Evolutionary conservation across 2,797 vertebrate species (phyloP).

Genomic region (Natrix natrix): DNA sequence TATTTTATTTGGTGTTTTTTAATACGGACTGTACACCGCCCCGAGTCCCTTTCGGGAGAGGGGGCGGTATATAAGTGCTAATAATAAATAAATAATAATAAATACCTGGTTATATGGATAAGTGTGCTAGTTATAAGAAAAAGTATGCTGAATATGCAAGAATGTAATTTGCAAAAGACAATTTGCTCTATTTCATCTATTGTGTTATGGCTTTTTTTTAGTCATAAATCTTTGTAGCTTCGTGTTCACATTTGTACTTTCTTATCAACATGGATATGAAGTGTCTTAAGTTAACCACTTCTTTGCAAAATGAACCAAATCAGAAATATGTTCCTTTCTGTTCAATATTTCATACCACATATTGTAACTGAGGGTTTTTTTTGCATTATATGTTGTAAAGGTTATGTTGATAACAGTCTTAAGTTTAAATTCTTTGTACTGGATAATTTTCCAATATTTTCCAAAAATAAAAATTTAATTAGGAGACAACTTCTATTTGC

Average conservation of each 20-base stretch:
- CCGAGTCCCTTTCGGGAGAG: too few species aligned
- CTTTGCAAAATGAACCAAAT: neutral
- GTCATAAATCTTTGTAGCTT: accelerated
- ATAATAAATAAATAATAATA: too few species aligned
- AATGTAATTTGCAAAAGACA: neutral
- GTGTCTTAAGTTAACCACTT: neutral
- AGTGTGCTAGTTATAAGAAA: constrained; percentile 31
- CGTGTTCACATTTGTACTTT: neutral
- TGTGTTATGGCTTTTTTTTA: neutral
- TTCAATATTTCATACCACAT: neutral
- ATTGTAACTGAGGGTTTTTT: neutral
- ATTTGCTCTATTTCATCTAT: neutral
- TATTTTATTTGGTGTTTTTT: too few species aligned
- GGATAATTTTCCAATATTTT: neutral
- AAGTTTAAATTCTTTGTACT: neutral
- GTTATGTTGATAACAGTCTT: neutral
- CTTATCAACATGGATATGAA: neutral
- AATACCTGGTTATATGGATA: constrained; percentile 30
- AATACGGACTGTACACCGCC: too few species aligned
- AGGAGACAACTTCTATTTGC: neutral
- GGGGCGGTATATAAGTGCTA: too few species aligned
- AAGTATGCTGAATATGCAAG: constrained; percentile 12
- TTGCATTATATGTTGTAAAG: neutral
- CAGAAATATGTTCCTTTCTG: neutral
- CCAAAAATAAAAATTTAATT: neutral